Evolutionary conservation across 2,797 vertebrate genomes (phyloP).

Genomic region (Acanthiza pusilla): DNA sequence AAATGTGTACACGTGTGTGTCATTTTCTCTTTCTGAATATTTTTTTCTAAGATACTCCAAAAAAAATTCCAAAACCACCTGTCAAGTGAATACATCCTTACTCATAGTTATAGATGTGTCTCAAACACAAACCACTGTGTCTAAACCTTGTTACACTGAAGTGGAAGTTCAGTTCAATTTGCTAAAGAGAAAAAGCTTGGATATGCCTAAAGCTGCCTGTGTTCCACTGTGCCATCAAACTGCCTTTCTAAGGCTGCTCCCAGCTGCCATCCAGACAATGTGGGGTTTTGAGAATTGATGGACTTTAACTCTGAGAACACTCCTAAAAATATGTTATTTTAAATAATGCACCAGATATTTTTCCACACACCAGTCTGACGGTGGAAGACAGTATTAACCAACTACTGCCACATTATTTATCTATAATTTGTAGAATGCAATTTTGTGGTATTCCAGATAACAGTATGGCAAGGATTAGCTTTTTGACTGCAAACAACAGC

Average conservation of each 20-base stretch:
- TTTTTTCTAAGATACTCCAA: not conserved
- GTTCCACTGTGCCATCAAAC: not conserved
- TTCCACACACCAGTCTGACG: not conserved
- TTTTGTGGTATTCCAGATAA: not conserved
- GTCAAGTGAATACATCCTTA: not conserved
- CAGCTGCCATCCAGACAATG: not conserved
- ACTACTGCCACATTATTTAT: not conserved
- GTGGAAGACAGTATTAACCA: not conserved
- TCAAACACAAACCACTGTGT: not conserved
- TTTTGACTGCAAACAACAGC: not conserved
- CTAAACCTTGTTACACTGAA: not conserved
- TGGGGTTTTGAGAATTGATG: not conserved
- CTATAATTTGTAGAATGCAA: not conserved
- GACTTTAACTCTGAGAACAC: not conserved
- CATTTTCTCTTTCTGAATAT: not conserved
- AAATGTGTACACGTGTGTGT: accelerated
- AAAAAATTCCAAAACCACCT: not conserved
- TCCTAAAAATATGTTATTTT: not conserved
- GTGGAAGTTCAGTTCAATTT: not conserved
- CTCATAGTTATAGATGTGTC: not conserved
- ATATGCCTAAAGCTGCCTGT: not conserved
- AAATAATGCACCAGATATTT: not conserved
- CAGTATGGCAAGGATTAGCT: not conserved
- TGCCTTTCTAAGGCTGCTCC: not conserved
- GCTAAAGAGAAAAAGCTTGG: not conserved